These are phyloP conservation scores for Didymodactylos carnosus DNA, from an alignment of 2,888 invertebrate species.

Conservation along the genomic window DNA sequence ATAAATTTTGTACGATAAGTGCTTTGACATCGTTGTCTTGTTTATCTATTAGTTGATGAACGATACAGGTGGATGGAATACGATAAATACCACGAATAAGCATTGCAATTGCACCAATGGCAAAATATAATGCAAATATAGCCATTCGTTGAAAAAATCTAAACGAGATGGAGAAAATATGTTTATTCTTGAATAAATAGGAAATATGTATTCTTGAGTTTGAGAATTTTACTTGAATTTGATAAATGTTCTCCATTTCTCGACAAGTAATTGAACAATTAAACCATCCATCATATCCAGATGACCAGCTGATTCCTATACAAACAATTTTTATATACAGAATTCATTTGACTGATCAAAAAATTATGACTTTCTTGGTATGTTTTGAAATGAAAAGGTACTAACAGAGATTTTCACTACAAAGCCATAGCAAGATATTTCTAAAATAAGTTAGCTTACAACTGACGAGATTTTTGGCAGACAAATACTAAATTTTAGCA, in stretches of 20 bases:
- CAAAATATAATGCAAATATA: background rate
- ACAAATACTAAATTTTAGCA: too few species aligned
- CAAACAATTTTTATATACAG: too few species aligned
- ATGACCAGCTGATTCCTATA: slow-evolving; percentile 76
- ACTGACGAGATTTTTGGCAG: too few species aligned
- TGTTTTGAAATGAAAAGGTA: too few species aligned
- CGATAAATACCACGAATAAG: background rate
- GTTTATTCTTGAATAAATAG: background rate
- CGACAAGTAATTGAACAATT: slow-evolving; percentile 70
- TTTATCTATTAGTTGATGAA: background rate
- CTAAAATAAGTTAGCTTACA: too few species aligned
- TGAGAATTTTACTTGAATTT: slow-evolving; percentile 45
- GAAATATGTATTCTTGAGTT: slow-evolving; percentile 4
- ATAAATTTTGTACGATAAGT: background rate
- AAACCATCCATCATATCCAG: slow-evolving; percentile 81
- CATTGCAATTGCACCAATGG: background rate
- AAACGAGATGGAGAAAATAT: background rate
- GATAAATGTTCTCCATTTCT: slow-evolving; percentile 93
- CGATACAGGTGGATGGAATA: background rate
- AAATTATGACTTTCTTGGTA: too few species aligned
- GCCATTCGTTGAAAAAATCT: background rate
- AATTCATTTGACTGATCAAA: background rate
- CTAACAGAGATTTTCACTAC: too few species aligned
- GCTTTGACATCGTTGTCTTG: background rate
- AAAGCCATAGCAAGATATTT: too few species aligned